Percentiles rank a stretch among this genome's conserved stretches.
Evolutionary conservation across 2,113 vertebrate species (phyloP).

Genomic region (Pheucticus melanocephalus): DNA sequence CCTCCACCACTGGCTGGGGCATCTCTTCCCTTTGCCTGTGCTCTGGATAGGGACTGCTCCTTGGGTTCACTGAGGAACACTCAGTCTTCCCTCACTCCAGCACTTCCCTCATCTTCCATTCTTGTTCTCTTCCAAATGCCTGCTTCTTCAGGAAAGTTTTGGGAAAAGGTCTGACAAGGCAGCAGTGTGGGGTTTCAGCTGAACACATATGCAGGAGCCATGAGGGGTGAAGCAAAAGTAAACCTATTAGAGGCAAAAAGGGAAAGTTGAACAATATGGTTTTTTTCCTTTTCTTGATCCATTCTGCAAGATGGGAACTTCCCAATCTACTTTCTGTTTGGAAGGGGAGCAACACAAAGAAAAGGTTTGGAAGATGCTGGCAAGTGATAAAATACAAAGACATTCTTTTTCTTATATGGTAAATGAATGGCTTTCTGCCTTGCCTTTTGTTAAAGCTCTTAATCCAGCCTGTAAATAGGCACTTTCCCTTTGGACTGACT

Average conservation of each 20-base stretch:
- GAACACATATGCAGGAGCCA: background rate
- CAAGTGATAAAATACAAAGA: constrained; percentile 31
- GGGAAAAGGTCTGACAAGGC: background rate
- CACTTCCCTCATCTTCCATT: background rate
- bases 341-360: background rate
- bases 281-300: background rate
- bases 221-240: background rate
- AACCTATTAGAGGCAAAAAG: constrained; percentile 7
- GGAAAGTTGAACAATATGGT: background rate
- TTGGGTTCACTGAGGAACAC: background rate
- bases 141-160: background rate
- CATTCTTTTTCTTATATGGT: background rate
- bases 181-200: background rate
- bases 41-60: background rate
- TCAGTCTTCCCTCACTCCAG: background rate
- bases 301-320: background rate
- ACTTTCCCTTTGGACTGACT: constrained; percentile 44
- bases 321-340: background rate
- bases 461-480: constrained; percentile 55
- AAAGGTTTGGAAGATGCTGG: background rate
- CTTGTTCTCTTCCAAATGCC: background rate
- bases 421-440: constrained; percentile 35
- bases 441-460: constrained; percentile 47
- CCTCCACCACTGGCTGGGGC: fast-evolving
- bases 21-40: background rate